Conservation (phyloP, 1,140 invertebrate genomes). For the Zelostemma sp. region DNA sequence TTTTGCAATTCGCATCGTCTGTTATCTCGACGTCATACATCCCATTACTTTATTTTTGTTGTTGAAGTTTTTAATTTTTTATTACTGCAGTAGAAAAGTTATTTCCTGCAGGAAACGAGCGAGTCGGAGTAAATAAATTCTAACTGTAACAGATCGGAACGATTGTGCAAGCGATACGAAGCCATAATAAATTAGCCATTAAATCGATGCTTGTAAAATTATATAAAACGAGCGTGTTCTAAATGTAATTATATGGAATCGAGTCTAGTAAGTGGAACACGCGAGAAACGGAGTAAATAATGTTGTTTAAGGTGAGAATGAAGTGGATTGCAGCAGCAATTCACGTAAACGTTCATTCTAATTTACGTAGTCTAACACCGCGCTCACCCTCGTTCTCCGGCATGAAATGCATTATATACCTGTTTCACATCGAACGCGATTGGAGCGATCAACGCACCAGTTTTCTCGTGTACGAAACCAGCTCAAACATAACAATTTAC, state of each 20-base stretch:
- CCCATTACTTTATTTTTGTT: too few species aligned
- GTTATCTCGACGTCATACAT: too few species aligned
- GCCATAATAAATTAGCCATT: too few species aligned
- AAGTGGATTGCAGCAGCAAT: constrained; percentile 35
- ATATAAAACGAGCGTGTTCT: constrained; percentile 1
- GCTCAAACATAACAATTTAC: constrained; percentile 30
- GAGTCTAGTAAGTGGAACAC: constrained; percentile 32
- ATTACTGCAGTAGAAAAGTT: too few species aligned
- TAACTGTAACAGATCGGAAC: too few species aligned
- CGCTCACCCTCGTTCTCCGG: constrained; percentile 37
- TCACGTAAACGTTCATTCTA: constrained; percentile 41
- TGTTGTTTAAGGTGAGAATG: constrained; percentile 39
- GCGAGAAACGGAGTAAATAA: constrained; percentile 44
- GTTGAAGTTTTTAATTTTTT: too few species aligned
- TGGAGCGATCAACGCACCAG: background rate
- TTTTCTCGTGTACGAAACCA: constrained; percentile 26
- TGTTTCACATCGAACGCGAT: constrained; percentile 30
- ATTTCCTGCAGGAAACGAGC: too few species aligned
- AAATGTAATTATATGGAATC: constrained; percentile 21
- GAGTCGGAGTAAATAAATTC: too few species aligned
- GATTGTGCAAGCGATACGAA: too few species aligned
- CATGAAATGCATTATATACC: constrained; percentile 34
- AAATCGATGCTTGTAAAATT: background rate
- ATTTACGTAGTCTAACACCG: constrained; percentile 36
- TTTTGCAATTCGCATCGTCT: too few species aligned